Conservation (phyloP, 2,113 vertebrate species). For the Sula dactylatra region DNA sequence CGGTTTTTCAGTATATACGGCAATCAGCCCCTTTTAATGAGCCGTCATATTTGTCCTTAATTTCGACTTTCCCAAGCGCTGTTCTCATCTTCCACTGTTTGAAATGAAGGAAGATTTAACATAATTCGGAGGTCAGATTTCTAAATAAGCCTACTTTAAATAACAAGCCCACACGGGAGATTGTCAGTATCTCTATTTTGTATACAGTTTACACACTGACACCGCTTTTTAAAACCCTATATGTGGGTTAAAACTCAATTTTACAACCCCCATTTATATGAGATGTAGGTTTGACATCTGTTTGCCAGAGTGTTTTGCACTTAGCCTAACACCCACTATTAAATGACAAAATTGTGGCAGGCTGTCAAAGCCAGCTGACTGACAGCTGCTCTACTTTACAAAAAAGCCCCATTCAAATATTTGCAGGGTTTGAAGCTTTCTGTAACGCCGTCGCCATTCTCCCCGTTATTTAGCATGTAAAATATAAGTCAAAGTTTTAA, state of each 20-base stretch:
- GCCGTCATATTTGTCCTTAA: conserved; percentile 23
- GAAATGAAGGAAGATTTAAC: conserved; percentile 21
- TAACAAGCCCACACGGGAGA: conserved; percentile 34
- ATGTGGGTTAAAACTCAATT: conserved; percentile 72
- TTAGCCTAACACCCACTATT: conserved; percentile 81
- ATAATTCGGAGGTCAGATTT: conserved; percentile 65
- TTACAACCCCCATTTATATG: conserved; percentile 70
- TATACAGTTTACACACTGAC: conserved; percentile 46
- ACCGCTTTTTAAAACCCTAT: conserved; percentile 37
- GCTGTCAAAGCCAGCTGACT: conserved; percentile 89
- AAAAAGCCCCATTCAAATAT: conserved; percentile 77
- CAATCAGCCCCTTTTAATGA: neutral
- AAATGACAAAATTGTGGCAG: conserved; percentile 81
- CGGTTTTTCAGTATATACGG: neutral
- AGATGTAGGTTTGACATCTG: conserved; percentile 83
- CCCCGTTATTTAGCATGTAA: conserved; percentile 74
- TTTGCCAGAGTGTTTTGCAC: conserved; percentile 82
- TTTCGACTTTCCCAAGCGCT: neutral
- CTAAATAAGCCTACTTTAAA: conserved; percentile 39
- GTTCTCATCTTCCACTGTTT: conserved; percentile 17
- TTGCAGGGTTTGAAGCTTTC: conserved; percentile 76
- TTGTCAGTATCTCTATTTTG: conserved; percentile 15
- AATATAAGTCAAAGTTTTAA: conserved; percentile 77
- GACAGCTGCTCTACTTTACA: conserved; percentile 83
- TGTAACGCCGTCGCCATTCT: conserved; percentile 70